Conservation (phyloP, 2,888 invertebrate species). For the Brachynemurus nebulosus region DNA sequence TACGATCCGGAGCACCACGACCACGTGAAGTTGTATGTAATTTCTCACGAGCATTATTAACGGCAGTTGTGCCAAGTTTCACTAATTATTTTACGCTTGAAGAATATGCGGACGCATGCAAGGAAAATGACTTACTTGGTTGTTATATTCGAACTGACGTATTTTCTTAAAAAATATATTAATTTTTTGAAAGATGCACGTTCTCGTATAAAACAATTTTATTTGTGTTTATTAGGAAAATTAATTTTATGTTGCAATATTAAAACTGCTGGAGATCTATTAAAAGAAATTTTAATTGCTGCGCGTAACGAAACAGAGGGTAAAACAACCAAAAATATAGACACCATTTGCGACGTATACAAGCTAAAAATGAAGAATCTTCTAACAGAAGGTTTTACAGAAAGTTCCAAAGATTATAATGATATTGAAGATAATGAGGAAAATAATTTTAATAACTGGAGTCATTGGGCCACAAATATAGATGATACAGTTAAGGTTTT, state of each 20-base stretch:
- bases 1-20: conserved; percentile 6
- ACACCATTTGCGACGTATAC: too few relatives aligned
- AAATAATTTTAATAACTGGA: not conserved
- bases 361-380: too few relatives aligned
- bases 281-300: conserved; percentile 5
- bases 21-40: too few relatives aligned
- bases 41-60: too few relatives aligned
- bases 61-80: too few relatives aligned
- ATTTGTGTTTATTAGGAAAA: too few relatives aligned
- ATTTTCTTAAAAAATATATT: conserved; percentile 10
- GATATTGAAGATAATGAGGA: conserved; percentile 5
- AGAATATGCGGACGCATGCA: too few relatives aligned
- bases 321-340: not conserved
- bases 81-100: too few relatives aligned
- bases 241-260: conserved; percentile 6
- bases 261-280: conserved; percentile 1
- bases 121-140: too few relatives aligned
- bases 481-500: too few relatives aligned
- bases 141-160: conserved; percentile 10
- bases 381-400: too few relatives aligned
- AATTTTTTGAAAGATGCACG: conserved; percentile 8
- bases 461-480: not conserved
- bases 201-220: too few relatives aligned
- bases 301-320: conserved; percentile 8
- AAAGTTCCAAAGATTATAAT: conserved; percentile 1